Evolutionary conservation across 2,888 invertebrate genomes (phyloP).

Genomic region (Biston stratarius): DNA sequence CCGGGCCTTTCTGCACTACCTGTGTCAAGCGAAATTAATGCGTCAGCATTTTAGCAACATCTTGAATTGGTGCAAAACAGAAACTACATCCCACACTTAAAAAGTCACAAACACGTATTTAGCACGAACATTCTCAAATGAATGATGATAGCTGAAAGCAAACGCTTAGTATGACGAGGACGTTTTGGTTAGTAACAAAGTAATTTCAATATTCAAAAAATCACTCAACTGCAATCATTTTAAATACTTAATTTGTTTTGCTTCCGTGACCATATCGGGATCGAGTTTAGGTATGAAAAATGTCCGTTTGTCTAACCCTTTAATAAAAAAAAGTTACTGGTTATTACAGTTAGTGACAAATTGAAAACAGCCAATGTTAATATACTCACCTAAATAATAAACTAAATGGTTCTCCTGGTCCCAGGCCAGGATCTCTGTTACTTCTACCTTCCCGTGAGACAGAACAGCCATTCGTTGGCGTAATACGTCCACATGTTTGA

Average conservation of each 20-base stretch:
- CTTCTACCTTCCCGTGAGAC: slow-evolving; percentile 95
- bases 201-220: slow-evolving; percentile 55
- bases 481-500: slow-evolving; percentile 93
- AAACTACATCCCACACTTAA: slow-evolving; percentile 31
- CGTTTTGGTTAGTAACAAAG: slow-evolving; percentile 57
- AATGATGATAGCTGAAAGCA: slow-evolving; percentile 41
- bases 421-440: slow-evolving; percentile 93
- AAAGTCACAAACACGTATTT: slow-evolving; percentile 40
- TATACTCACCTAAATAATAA: slow-evolving; percentile 87
- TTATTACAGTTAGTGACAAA: slow-evolving; percentile 32
- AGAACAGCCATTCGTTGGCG: slow-evolving; percentile 94
- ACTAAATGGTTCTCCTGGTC: slow-evolving; percentile 93
- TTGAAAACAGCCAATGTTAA: neutral
- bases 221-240: slow-evolving; percentile 75
- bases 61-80: slow-evolving; percentile 23
- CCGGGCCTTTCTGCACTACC: slow-evolving; percentile 95
- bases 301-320: slow-evolving; percentile 77
- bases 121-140: slow-evolving; percentile 44
- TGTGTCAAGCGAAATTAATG: slow-evolving; percentile 57
- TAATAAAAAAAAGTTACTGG: slow-evolving; percentile 54
- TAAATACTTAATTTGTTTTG: slow-evolving; percentile 84
- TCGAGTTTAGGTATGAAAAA: slow-evolving; percentile 71
- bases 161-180: slow-evolving; percentile 53
- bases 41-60: slow-evolving; percentile 35
- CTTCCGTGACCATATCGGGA: slow-evolving; percentile 74